Base-by-base conservation (phyloP, 2,797 vertebrate genomes). In the Ptychobarbus kaznakovi region DNA sequence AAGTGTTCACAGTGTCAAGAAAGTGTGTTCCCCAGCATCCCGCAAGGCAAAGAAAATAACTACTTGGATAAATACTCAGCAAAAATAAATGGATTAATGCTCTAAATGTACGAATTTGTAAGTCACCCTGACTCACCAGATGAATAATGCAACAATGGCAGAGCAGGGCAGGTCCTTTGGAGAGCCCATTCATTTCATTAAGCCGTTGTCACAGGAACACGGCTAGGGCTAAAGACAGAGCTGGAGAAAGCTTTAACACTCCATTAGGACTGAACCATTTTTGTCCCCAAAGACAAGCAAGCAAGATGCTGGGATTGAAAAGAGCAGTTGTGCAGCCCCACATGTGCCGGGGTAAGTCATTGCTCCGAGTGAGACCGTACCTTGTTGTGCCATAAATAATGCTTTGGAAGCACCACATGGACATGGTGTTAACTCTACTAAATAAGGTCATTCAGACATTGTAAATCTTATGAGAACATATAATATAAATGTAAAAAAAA, bases 141-240 rank as follows among this genome's bases (percentile, higher is more conserved):
- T 88, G 79, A 88, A 87, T 90, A 87, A 88, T 88, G 84, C 42
- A 87, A 82, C 69, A 80, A 63, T 53, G 38, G 79, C 25, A 15
- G 25, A 74, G 40, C 16, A 40, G 49, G 69, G 58, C 72, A 84
- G 44, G 51, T 76, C 44, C 35, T 88, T 83, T 70, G 56, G 78
- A 79, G 53, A 90, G 44, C 69, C 84, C 83, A 86, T 81, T 86
- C 81, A 87, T 86, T 90, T 90, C 74, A 90, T 90, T 90, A 86
- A 69, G 42, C 53, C 65, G 65, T 82, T 82, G 76, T 83, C 80
- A 76, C 51, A 78, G 56, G 44, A 87, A 78, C 79, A 44, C 1
- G 20, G 80, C 83, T 79, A 44, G 69, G 56, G 65, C 66, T 82
- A 65, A 58, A 65, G 83, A 76, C 72, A 87, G 81, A 1, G 32